Conservation (phyloP, 2,888 invertebrate species). For the Galerucella pusilla region DNA sequence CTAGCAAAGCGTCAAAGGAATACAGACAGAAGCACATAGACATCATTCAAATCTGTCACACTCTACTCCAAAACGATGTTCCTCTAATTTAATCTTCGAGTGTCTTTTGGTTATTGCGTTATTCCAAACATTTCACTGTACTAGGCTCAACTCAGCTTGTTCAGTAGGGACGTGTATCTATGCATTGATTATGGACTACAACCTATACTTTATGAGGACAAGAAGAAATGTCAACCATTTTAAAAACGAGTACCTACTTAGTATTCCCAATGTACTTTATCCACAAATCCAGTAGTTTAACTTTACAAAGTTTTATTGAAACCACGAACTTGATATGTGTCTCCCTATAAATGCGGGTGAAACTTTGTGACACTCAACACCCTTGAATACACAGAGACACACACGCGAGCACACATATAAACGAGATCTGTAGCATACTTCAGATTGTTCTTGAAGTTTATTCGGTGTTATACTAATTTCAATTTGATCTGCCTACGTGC, state of each 20-base stretch:
- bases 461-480: slow-evolving; percentile 10
- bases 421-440: slow-evolving; percentile 29
- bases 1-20: too few species aligned
- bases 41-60: too few species aligned
- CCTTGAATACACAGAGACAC: slow-evolving; percentile 2
- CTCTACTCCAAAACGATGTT: too few species aligned
- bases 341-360: background rate
- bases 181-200: background rate
- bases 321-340: slow-evolving; percentile 10
- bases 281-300: background rate
- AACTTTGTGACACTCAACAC: slow-evolving; percentile 18
- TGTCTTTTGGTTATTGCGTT: too few species aligned
- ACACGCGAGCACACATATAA: slow-evolving; percentile 19
- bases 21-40: too few species aligned
- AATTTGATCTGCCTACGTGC: slow-evolving; percentile 12
- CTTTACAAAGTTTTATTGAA: background rate
- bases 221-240: background rate
- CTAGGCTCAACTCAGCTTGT: too few species aligned
- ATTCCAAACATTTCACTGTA: too few species aligned
- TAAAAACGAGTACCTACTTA: background rate
- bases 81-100: too few species aligned
- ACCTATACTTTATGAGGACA: background rate
- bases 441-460: slow-evolving; percentile 24
- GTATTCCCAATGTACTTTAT: background rate
- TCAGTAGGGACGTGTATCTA: too few species aligned